phyloP scores from a whole-genome alignment of 1,140 invertebrate species.

The Aphelenchoides avenae region DNA sequence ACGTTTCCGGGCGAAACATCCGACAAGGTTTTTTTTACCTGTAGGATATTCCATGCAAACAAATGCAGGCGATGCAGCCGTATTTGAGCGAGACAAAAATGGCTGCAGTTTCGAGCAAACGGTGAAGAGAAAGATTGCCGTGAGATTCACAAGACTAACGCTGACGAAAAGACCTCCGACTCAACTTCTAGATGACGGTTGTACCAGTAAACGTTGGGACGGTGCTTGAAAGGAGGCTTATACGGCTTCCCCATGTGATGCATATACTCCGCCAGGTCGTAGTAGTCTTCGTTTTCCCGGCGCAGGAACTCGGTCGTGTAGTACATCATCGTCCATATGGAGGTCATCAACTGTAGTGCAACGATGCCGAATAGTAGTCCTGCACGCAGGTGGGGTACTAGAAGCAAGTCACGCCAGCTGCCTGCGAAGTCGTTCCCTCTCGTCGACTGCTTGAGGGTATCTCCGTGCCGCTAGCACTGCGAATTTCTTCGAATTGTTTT shows the following conservation, averaged over 20 bases:
- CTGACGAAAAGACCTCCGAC: constrained; percentile 27
- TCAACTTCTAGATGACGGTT: constrained; percentile 35
- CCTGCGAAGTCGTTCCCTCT: constrained; percentile 4
- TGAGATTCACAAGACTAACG: constrained; percentile 33
- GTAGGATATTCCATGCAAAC: constrained; percentile 38
- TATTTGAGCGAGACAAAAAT: constrained; percentile 21
- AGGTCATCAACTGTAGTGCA: constrained; percentile 41
- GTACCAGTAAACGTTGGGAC: constrained; percentile 35
- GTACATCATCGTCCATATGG: constrained; percentile 42
- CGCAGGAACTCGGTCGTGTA: constrained; percentile 43
- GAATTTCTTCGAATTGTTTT: neutral
- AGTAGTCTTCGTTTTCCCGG: constrained; percentile 24
- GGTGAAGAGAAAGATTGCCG: constrained; percentile 30
- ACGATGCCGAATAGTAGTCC: constrained; percentile 37
- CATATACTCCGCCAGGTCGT: constrained; percentile 29
- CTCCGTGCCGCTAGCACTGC: neutral
- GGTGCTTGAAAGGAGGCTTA: constrained; percentile 15
- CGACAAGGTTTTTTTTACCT: constrained; percentile 19
- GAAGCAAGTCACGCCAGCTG: constrained; percentile 21
- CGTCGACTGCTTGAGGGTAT: neutral
- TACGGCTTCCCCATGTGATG: constrained; percentile 14
- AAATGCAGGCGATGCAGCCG: constrained; percentile 32
- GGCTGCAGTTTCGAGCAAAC: constrained; percentile 17
- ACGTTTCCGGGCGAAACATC: neutral
- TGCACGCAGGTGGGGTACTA: constrained; percentile 19